These are phyloP conservation scores for Wiebesia pumilae DNA, from an alignment of 1,140 invertebrate species.

Conservation along the genomic window DNA sequence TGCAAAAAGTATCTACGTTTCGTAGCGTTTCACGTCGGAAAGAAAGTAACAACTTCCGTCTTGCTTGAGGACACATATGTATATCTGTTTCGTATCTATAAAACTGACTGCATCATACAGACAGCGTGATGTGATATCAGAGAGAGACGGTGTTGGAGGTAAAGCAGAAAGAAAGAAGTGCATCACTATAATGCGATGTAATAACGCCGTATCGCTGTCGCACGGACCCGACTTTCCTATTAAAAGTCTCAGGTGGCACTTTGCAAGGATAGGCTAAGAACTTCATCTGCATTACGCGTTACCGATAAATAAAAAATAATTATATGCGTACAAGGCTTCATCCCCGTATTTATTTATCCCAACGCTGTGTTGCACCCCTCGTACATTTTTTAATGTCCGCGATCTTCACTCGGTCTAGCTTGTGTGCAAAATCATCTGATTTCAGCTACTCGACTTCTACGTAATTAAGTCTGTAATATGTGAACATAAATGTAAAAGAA, in stretches of 20 bases:
- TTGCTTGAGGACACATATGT: too few species aligned
- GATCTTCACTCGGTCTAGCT: too few species aligned
- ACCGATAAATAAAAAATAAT: slow-evolving; percentile 40
- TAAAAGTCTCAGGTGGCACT: slow-evolving; percentile 45
- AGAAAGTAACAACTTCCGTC: too few species aligned
- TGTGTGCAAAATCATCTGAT: neutral
- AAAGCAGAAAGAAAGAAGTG: neutral
- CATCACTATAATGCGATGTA: slow-evolving; percentile 10
- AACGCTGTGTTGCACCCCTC: too few species aligned
- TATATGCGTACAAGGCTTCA: too few species aligned
- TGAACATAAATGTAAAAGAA: too few species aligned
- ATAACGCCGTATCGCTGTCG: neutral
- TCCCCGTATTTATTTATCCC: neutral
- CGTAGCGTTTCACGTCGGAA: too few species aligned
- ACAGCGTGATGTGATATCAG: neutral
- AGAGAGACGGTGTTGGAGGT: too few species aligned
- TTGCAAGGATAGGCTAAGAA: neutral
- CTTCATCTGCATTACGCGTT: neutral
- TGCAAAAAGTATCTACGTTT: too few species aligned
- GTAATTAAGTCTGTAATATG: neutral
- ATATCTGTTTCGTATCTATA: neutral
- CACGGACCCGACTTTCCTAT: slow-evolving; percentile 8
- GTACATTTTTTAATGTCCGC: too few species aligned
- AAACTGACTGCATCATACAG: neutral
- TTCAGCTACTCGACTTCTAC: neutral